Conservation (phyloP, 2,797 vertebrate genomes). For the Lutjanus campechanus region DNA sequence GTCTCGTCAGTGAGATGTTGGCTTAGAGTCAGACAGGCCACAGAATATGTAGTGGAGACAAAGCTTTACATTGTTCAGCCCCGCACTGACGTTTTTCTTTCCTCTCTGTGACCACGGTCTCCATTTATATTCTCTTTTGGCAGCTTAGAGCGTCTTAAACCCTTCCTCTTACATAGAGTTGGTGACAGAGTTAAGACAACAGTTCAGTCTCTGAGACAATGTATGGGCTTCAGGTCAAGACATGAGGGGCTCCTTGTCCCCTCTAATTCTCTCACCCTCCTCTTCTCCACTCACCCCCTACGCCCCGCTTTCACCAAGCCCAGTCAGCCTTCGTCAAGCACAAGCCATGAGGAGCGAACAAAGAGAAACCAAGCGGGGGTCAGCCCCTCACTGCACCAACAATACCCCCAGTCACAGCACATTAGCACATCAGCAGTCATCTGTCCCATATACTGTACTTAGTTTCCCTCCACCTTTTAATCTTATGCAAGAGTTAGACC, state of each 20-base stretch:
- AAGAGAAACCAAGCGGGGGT: conserved; percentile 67
- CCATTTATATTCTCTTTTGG: conserved; percentile 41
- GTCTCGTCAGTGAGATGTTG: conserved; percentile 21
- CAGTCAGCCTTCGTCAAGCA: conserved; percentile 50
- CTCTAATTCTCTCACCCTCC: conserved; percentile 33
- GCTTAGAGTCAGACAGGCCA: conserved; percentile 16
- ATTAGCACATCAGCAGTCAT: conserved; percentile 72
- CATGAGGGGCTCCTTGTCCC: conserved; percentile 58
- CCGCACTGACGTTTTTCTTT: conserved; percentile 16
- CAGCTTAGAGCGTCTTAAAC: conserved; percentile 1
- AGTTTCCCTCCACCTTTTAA: conserved; percentile 42
- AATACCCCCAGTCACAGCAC: conserved; percentile 70
- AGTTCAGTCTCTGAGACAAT: conserved; percentile 48
- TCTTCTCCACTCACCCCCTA: conserved; percentile 21
- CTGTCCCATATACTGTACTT: conserved; percentile 66
- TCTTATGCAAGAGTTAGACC: conserved; percentile 36
- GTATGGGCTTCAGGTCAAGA: conserved; percentile 59
- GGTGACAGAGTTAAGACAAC: conserved; percentile 58
- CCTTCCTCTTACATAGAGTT: conserved; percentile 16
- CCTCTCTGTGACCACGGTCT: conserved; percentile 31
- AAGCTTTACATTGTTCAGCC: conserved; percentile 48
- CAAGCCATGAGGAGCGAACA: conserved; percentile 59
- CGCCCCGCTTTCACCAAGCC: conserved; percentile 50
- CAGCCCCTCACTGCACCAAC: conserved; percentile 55
- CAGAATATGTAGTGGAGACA: conserved; percentile 40